These are phyloP conservation scores for Pollenia griseotomentosa DNA, from an alignment of 2,888 invertebrate species.

Conservation along the genomic window DNA sequence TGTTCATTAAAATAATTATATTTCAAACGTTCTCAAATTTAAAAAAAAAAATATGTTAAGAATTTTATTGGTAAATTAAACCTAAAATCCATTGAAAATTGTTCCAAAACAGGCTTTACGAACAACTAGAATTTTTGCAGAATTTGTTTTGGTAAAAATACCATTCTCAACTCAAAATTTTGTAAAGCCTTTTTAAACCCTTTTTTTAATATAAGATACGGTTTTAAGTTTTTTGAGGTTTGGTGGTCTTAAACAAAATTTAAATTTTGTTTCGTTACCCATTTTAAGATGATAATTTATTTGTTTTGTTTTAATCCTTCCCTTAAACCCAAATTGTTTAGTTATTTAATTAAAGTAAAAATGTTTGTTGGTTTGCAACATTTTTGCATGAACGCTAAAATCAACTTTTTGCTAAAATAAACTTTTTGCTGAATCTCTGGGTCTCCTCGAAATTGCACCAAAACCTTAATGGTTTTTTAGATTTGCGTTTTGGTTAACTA, in stretches of 20 bases:
- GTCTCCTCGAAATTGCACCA: conserved; percentile 51
- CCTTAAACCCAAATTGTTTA: conserved; percentile 47
- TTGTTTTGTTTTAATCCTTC: conserved; percentile 27
- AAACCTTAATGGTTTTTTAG: conserved; percentile 44
- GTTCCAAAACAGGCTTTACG: conserved; percentile 46
- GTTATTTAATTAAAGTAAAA: conserved; percentile 49
- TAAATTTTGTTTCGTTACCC: conserved; percentile 42
- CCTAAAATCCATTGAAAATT: conserved; percentile 25
- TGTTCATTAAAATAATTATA: too few relatives aligned
- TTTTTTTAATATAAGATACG: conserved; percentile 32
- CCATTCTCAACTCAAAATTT: conserved; percentile 47
- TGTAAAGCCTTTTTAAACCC: conserved; percentile 45
- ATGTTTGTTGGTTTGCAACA: conserved; percentile 32
- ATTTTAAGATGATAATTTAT: conserved; percentile 29
- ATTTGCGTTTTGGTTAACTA: conserved; percentile 43
- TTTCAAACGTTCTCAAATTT: conserved; percentile 4
- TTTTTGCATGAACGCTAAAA: conserved; percentile 57
- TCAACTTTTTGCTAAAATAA: conserved; percentile 41
- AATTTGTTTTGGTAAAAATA: conserved; percentile 44
- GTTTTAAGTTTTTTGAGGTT: conserved; percentile 41
- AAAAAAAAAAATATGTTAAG: conserved; percentile 10
- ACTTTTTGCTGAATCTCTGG: conserved; percentile 23
- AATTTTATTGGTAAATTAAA: conserved; percentile 27
- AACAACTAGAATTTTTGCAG: conserved; percentile 46
- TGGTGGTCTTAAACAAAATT: conserved; percentile 26